Base-by-base conservation (phyloP, 2,888 invertebrate genomes). In the Harpagoxenus sublaevis region DNA sequence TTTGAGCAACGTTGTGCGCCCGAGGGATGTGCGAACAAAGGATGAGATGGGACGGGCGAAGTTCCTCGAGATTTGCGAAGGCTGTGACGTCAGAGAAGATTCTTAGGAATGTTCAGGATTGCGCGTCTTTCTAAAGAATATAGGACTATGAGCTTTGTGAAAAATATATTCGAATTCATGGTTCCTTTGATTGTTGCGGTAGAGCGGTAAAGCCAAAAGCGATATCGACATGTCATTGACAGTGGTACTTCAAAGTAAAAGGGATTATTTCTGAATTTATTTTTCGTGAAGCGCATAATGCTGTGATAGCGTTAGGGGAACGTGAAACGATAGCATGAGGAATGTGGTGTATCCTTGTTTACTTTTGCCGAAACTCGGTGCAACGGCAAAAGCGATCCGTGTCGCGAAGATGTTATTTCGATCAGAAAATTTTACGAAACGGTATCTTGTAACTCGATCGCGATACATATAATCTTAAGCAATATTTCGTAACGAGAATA, bases 11-110 rank as follows among this genome's bases (percentile, higher is more conserved):
- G 55, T 45, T 68, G 15, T 39, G 23, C 45, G n/a, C 28, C 39
- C 55, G 48, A 81, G 18, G 12, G 39, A 60, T 39, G 35, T 42
- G 60, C 71, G 48, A 51, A 31, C 12, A 12, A 81, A 35, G 48
- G 39, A 48, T 39, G 28, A 28, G 45, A 5, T 51, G 63, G 42
- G n/a, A 31, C n/a, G 62, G 31, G 35, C 42, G 12, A 77, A 51
- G 53, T 83, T 77, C 62, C 78, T 77, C 53, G 55, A 78, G 77
- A 18, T 77, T 73, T 60, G 45, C 31, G 82, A 42, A 83, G 74
- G 63, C 77, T 83, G 79, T 71, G 78, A 78, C 45, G n/a, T 60
- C 31, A 15, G 28, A 74, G n/a, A 78, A 45, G 31, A 10, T 78
- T 78, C 55, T 73, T 62, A n/a, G 9, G 39, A 79, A 48, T 35